Percentiles rank a stretch among this genome's conserved stretches.
Conservation (phyloP, 2,888 invertebrate genomes). For the Pharmacophagus antenor region DNA sequence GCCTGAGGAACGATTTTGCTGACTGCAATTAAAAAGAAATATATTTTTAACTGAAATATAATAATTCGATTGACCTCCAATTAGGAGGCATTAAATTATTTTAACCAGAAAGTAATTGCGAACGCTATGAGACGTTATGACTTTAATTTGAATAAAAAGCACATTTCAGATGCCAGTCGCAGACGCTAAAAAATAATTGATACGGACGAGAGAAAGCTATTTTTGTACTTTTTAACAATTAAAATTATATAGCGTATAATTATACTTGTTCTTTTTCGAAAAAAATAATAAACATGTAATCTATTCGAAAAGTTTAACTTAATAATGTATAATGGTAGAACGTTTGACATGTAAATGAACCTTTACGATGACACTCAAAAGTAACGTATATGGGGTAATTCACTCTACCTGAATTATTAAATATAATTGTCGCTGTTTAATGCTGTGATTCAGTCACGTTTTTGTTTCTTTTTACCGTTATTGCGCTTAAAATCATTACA, state of each 20-base stretch:
- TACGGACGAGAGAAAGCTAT: conserved; percentile 14
- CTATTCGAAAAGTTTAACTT: no score
- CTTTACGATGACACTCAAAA: no score
- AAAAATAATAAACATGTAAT: background rate
- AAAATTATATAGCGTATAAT: conserved; percentile 19
- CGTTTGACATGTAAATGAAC: no score
- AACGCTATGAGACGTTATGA: conserved; percentile 29
- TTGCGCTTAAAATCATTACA: background rate
- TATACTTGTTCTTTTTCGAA: background rate
- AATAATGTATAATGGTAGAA: background rate
- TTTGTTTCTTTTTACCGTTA: no score
- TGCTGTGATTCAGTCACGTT: no score
- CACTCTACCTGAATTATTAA: no score
- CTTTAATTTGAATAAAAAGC: conserved; percentile 30
- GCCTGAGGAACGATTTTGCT: background rate
- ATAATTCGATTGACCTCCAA: conserved; percentile 3
- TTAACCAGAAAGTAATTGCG: conserved; percentile 25
- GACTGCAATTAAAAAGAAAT: no score
- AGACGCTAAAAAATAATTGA: conserved; percentile 31
- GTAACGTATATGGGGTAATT: no score
- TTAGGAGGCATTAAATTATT: conserved; percentile 16
- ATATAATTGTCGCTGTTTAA: no score
- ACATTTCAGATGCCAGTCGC: conserved; percentile 26
- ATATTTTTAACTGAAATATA: background rate
- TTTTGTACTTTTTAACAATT: conserved; percentile 25